A percentile compares a stretch with the other conserved stretches of the same genome.
Conservation (phyloP, 2,797 vertebrate species). For the Ciconia nigra region DNA sequence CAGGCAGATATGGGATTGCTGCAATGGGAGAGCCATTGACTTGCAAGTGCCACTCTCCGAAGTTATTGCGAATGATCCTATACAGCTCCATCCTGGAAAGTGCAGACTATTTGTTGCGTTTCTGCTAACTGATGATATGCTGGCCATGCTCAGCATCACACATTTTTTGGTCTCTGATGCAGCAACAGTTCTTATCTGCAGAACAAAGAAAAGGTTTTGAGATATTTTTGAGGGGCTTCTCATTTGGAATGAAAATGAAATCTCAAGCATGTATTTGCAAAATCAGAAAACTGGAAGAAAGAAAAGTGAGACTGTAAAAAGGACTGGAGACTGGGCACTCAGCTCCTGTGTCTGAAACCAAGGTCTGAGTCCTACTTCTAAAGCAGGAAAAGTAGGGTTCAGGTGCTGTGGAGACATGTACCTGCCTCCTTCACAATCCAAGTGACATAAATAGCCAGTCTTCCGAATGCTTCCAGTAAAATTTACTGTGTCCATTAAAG, state of each 20-base stretch:
- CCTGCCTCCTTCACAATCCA: not conserved
- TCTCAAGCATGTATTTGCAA: not conserved
- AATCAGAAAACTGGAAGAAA: not conserved
- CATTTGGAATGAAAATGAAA: not conserved
- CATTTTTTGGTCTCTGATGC: not conserved
- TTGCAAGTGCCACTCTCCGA: too few species aligned
- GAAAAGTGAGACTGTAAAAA: not conserved
- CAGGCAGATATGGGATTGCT: not conserved
- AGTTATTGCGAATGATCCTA: fast-evolving
- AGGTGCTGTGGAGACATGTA: fast-evolving
- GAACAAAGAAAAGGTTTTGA: not conserved
- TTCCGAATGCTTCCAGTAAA: not conserved
- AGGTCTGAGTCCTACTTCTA: not conserved
- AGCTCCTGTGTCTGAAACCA: not conserved
- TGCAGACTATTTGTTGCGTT: fast-evolving
- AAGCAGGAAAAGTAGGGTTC: not conserved
- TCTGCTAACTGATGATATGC: not conserved
- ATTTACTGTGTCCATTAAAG: not conserved
- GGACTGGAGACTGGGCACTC: not conserved
- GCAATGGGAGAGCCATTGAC: not conserved
- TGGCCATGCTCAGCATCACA: not conserved
- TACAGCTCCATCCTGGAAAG: fast-evolving
- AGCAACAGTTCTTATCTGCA: not conserved
- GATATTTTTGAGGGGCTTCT: not conserved
- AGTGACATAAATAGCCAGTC: too few species aligned